A percentile compares a stretch with the other conserved stretches of the same genome.
Conservation (phyloP, 2,797 vertebrate species). For the Serranus cabrilla region DNA sequence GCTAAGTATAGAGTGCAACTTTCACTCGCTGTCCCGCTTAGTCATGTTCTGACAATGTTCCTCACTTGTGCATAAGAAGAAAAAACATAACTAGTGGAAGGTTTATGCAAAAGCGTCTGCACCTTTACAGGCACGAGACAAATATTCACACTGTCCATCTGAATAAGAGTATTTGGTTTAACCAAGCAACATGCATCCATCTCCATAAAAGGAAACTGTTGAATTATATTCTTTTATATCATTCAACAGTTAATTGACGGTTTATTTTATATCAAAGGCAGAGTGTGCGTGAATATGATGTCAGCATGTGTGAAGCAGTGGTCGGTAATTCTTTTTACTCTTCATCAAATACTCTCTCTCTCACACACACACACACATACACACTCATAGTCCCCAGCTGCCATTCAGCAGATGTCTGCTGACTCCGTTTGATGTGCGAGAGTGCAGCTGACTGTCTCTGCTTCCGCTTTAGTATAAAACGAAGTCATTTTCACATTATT, state of each 20-base stretch:
- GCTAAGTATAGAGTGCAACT: no score
- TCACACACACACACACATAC: background rate
- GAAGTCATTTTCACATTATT: slow-evolving; percentile 34
- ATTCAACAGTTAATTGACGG: background rate
- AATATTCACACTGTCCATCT: no score
- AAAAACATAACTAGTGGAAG: no score
- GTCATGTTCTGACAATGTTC: no score
- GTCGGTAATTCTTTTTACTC: background rate
- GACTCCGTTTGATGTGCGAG: slow-evolving; percentile 30
- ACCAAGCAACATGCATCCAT: no score
- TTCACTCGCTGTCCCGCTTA: no score
- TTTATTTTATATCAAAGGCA: background rate
- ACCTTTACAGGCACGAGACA: no score
- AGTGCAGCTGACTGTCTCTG: slow-evolving; percentile 21
- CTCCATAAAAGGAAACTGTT: no score
- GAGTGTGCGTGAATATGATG: background rate
- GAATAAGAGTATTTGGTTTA: no score
- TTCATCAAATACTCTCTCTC: slow-evolving; percentile 6
- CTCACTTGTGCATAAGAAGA: no score
- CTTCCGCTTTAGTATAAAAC: slow-evolving; percentile 13
- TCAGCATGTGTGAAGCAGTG: background rate
- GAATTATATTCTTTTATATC: background rate
- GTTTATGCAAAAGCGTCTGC: no score
- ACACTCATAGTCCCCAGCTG: slow-evolving; percentile 15
- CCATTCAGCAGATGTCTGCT: slow-evolving; percentile 29